Evolutionary conservation across 2,888 invertebrate genomes (phyloP).

Genomic region (Erebia epiphron): DNA sequence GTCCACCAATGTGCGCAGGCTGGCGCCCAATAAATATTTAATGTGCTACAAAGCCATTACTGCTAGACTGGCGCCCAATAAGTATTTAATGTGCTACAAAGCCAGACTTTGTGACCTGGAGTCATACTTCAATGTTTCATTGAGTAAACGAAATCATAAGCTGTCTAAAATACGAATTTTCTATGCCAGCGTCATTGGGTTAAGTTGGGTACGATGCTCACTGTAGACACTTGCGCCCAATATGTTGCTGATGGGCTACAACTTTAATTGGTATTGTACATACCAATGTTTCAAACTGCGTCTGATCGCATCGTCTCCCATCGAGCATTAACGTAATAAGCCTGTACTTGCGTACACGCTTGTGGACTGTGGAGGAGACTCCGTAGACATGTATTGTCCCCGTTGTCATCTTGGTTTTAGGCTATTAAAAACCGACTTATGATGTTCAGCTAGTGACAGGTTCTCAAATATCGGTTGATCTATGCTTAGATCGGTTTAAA

Average conservation of each 20-base stretch:
- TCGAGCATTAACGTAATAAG: too few relatives aligned
- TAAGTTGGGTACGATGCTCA: conserved; percentile 89
- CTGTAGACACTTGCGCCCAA: conserved; percentile 96
- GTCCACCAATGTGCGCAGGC: conserved; percentile 94
- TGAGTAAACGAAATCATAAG: conserved; percentile 65
- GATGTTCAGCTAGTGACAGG: too few relatives aligned
- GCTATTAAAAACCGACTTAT: too few relatives aligned
- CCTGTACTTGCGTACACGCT: too few relatives aligned
- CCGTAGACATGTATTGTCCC: too few relatives aligned
- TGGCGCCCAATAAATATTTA: conserved; percentile 95
- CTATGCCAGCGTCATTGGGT: conserved; percentile 90
- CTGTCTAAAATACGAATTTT: conserved; percentile 90
- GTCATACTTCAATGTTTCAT: conserved; percentile 97
- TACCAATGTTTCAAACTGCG: too few relatives aligned
- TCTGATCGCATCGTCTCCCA: too few relatives aligned
- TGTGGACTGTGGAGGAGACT: too few relatives aligned
- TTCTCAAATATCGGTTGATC: too few relatives aligned
- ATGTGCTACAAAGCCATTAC: conserved; percentile 98
- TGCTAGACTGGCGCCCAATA: too few relatives aligned
- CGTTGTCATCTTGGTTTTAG: too few relatives aligned
- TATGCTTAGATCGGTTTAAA: too few relatives aligned
- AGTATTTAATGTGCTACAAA: conserved; percentile 68
- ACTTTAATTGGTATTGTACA: conserved; percentile 55
- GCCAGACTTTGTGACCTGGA: conserved; percentile 83
- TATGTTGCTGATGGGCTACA: conserved; percentile 97